Percentiles rank a stretch among this genome's conserved stretches.
Conservation (phyloP, 2,888 invertebrate genomes). For the Ferdinandea cuprea region DNA sequence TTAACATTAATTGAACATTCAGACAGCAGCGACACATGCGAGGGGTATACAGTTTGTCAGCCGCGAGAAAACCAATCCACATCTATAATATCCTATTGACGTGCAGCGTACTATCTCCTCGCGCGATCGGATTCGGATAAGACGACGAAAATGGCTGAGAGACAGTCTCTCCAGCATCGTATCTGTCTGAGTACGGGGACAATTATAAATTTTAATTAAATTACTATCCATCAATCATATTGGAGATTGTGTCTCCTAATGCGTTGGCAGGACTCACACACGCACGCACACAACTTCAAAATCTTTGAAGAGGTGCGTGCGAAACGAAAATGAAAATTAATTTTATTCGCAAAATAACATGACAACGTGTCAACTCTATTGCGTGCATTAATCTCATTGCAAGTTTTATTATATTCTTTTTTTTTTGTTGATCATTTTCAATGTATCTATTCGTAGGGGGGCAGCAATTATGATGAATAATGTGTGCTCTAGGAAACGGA, state of each 20-base stretch:
- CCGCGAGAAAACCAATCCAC: slow-evolving; percentile 6
- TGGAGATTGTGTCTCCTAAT: slow-evolving; percentile 49
- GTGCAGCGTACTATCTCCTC: slow-evolving; percentile 27
- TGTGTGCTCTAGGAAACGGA: slow-evolving; percentile 76
- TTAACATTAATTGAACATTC: slow-evolving; percentile 69
- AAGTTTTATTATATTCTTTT: slow-evolving; percentile 38
- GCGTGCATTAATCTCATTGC: slow-evolving; percentile 72
- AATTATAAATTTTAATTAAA: slow-evolving; percentile 74
- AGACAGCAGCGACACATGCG: slow-evolving; percentile 12
- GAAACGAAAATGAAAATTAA: slow-evolving; percentile 74
- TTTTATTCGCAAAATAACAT: slow-evolving; percentile 71
- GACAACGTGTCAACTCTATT: slow-evolving; percentile 74
- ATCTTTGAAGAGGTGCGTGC: slow-evolving; percentile 63
- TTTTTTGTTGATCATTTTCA: no score
- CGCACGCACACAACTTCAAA: slow-evolving; percentile 4
- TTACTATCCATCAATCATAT: slow-evolving; percentile 73
- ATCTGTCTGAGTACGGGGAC: slow-evolving; percentile 65
- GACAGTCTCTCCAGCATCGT: slow-evolving; percentile 21
- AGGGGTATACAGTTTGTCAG: not conserved
- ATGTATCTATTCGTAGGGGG: no score
- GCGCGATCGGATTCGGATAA: no score
- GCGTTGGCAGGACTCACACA: slow-evolving; percentile 66
- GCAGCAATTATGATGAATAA: slow-evolving; percentile 74
- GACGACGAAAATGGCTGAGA: slow-evolving; percentile 43
- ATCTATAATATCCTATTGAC: slow-evolving; percentile 19